These are phyloP conservation scores for Molossus molossus DNA, from an alignment of 2,797 vertebrate genomes.

Conservation along the genomic window DNA sequence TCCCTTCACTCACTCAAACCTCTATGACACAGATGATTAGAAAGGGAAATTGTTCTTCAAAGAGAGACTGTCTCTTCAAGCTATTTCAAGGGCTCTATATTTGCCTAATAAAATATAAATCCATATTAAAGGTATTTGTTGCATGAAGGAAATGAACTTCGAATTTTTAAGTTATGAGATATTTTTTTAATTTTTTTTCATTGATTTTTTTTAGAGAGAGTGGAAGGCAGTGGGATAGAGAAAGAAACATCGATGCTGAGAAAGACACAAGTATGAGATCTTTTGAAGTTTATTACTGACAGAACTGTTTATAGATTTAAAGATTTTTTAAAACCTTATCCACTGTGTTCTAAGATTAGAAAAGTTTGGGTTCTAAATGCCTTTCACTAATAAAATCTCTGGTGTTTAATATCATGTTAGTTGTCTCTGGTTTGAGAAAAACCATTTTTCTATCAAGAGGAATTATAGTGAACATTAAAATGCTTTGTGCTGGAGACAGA, in stretches of 20 bases:
- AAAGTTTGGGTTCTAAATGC: conserved; percentile 19
- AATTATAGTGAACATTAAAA: conserved; percentile 56
- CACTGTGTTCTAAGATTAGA: conserved; percentile 50
- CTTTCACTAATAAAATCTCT: conserved; percentile 62
- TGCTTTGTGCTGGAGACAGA: conserved; percentile 58
- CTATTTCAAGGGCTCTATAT: conserved; percentile 30
- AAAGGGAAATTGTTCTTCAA: conserved; percentile 55
- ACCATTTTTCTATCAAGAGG: conserved; percentile 63
- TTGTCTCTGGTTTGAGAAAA: conserved; percentile 60
- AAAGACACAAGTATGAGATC: background rate
- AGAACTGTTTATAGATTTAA: conserved; percentile 48
- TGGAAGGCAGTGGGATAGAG: no score
- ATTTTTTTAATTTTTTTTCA: no score
- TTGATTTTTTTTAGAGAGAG: no score
- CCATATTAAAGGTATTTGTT: conserved; percentile 53
- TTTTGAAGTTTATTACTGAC: conserved; percentile 49
- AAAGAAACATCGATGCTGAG: no score
- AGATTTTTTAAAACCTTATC: conserved; percentile 41
- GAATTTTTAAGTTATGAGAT: conserved; percentile 33
- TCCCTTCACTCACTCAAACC: background rate
- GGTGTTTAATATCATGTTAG: conserved; percentile 68
- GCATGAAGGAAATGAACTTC: conserved; percentile 38
- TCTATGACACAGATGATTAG: conserved; percentile 43
- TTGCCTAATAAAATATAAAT: conserved; percentile 60
- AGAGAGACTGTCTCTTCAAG: conserved; percentile 33